Percentiles rank a stretch among this genome's conserved stretches.
Evolutionary conservation across 2,797 vertebrate species (phyloP).

Genomic region (Lagodon rhomboides): DNA sequence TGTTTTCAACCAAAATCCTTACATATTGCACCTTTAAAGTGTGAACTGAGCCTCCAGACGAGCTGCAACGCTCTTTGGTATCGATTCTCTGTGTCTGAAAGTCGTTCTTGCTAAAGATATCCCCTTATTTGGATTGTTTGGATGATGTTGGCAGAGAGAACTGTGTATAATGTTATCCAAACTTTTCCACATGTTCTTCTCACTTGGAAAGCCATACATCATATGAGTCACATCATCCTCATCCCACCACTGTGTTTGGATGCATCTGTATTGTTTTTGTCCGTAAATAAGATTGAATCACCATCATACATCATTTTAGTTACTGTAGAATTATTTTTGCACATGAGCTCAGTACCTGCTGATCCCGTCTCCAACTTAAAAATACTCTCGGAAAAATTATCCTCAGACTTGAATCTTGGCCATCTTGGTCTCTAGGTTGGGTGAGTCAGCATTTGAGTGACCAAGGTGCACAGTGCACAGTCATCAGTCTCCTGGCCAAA

Average conservation of each 20-base stretch:
- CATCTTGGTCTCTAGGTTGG: background rate
- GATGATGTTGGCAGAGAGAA: background rate
- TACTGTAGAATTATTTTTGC: background rate
- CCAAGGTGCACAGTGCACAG: constrained; percentile 45
- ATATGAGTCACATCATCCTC: background rate
- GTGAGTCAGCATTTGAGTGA: constrained; percentile 48
- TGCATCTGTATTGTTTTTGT: no score
- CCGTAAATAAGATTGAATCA: background rate
- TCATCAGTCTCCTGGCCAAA: constrained; percentile 24
- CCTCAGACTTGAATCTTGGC: background rate
- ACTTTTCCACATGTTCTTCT: background rate
- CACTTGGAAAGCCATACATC: background rate
- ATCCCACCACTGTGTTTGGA: no score
- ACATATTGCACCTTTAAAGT: no score
- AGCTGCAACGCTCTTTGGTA: background rate
- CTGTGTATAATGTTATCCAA: background rate
- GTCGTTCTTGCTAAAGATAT: background rate
- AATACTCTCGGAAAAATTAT: background rate
- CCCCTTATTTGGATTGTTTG: background rate
- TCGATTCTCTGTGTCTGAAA: background rate
- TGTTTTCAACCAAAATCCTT: no score
- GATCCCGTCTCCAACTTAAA: background rate
- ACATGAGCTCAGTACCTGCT: background rate
- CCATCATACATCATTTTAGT: background rate
- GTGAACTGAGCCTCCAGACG: background rate